phyloP scores from a whole-genome alignment of 2,888 invertebrate genomes.

The Lamellibrachia columna region DNA sequence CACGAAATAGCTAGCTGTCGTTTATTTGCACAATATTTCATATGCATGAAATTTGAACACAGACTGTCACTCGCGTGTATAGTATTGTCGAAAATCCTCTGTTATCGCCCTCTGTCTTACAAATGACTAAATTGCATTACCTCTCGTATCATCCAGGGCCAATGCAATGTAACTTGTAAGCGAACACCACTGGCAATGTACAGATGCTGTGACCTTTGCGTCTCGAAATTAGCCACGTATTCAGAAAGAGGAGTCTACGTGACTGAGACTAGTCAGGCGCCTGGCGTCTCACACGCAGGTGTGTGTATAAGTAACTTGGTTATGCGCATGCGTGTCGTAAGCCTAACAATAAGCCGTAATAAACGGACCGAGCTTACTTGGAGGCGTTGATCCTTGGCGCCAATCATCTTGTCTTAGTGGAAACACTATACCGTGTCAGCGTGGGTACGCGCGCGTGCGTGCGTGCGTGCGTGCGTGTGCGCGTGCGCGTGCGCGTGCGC shows the following conservation, averaged over 20 bases:
- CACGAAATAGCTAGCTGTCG: background rate
- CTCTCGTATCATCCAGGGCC: background rate
- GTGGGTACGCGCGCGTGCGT: background rate
- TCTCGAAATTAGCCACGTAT: background rate
- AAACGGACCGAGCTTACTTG: background rate
- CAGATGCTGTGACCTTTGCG: background rate
- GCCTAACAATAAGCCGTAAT: background rate
- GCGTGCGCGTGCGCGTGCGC: too few species aligned
- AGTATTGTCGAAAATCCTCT: background rate
- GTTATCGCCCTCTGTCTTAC: too few species aligned
- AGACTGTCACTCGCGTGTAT: background rate
- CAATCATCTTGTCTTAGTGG: too few species aligned
- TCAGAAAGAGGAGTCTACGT: background rate
- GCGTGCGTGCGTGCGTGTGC: background rate
- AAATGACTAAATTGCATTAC: background rate
- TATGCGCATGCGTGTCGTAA: constrained; percentile 7
- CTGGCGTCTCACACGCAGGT: too few species aligned
- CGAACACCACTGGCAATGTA: background rate
- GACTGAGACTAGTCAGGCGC: too few species aligned
- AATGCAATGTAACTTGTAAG: background rate
- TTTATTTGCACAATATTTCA: background rate
- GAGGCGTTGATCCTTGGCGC: background rate
- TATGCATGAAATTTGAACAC: background rate
- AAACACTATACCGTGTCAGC: too few species aligned
- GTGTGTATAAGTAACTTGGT: background rate